A percentile compares a stretch with the other conserved stretches of the same genome.
Evolutionary conservation across 2,797 vertebrate species (phyloP).

Genomic region (Acropternis orthonyx): DNA sequence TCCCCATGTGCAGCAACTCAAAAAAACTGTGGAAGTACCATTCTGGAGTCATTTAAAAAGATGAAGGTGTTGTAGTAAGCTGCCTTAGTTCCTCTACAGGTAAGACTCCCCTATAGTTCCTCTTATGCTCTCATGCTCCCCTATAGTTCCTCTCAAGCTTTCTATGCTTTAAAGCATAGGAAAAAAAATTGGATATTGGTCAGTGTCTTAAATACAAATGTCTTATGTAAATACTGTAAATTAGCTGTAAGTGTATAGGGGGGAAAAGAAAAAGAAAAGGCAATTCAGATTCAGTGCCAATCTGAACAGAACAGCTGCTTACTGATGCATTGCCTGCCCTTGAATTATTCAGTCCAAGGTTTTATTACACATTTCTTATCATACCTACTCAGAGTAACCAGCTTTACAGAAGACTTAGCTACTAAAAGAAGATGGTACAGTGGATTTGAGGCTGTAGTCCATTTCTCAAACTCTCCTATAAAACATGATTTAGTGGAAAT

Average conservation of each 20-base stretch:
- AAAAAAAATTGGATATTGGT: not conserved
- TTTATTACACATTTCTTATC: not conserved
- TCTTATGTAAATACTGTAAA: not conserved
- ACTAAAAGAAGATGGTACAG: not conserved
- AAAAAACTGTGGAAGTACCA: not conserved
- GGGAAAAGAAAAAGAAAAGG: not conserved
- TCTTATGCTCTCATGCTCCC: not conserved
- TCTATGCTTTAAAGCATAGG: not conserved
- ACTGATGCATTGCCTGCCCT: not conserved
- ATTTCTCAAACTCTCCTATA: not conserved
- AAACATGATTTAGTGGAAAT: not conserved
- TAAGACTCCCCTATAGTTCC: not conserved
- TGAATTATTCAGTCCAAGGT: not conserved
- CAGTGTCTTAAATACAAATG: not conserved
- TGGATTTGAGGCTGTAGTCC: not conserved
- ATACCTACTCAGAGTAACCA: not conserved
- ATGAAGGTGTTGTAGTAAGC: not conserved
- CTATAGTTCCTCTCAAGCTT: not conserved
- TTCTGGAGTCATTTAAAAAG: not conserved
- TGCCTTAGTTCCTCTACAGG: not conserved
- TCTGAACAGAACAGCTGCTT: not conserved
- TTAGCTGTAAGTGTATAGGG: not conserved
- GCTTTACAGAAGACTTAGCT: not conserved
- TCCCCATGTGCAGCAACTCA: not conserved
- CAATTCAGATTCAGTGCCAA: not conserved